Base-by-base conservation (phyloP, 2,888 invertebrate genomes). In the Euplexia lucipara region DNA sequence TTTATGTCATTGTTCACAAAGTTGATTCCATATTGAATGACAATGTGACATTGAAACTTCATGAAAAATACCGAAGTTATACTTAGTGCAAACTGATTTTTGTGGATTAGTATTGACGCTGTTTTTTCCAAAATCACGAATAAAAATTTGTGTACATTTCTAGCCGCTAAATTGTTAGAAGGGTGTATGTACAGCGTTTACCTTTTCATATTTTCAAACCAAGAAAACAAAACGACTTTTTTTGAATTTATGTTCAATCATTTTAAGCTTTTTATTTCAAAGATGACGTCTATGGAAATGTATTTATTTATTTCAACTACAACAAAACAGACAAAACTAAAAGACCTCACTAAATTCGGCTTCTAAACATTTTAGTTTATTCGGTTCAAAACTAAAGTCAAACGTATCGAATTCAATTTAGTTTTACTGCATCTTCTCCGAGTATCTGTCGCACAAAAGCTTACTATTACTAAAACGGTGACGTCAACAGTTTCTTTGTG, bases 301-400 rank as follows among this genome's bases (percentile, higher is more conserved):
- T 0, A 41, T n/a, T n/a, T 30, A 62, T 75, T 70, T 70, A 75
- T 51, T 52, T 18, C 42, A 12, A 22, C 49, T 32, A 42, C 59
- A 75, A 59, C 18, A 39, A 61, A 53, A 49, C 65, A 8, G 4
- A 47, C 32, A 47, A 51, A 62, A 61, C 76, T 58, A 49, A 47
- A 59, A 52, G 69, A 56, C 52, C 42, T 59, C 26, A 2, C 53
- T 16, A 41, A 45, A 63, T 63, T 34, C 47, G 32, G 44, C 57
- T 54, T 63, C 56, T 49, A 52, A 67, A 72, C 71, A 75, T 75
- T 81, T 74, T 82, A 44, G 64, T 79, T 72, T 71, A 80, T 75
- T 51, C 37, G 1, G 26, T 59, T 58, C 34, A 56, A 70, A 59
- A 63, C 34, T 59, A 34, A 57, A 68, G 30, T 63, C 57, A 47